phyloP scores from a whole-genome alignment of 2,888 invertebrate genomes.

The Oegoconia quadripuncta region DNA sequence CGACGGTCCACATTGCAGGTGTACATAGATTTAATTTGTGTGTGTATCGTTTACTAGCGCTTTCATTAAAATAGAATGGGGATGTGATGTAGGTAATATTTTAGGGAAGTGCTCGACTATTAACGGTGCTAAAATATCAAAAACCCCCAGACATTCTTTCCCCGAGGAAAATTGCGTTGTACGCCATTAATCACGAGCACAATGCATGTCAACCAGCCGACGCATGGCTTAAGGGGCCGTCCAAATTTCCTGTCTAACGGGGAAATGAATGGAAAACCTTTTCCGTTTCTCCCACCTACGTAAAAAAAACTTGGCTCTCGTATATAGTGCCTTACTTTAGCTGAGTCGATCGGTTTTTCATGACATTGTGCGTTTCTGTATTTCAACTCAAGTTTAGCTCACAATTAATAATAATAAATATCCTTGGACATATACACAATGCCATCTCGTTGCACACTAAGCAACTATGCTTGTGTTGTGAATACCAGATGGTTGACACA shows the following conservation, averaged over 20 bases:
- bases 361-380: too few relatives aligned
- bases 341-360: conserved; percentile 16
- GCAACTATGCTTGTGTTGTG: too few relatives aligned
- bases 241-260: conserved; percentile 65
- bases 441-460: too few relatives aligned
- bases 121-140: conserved; percentile 23
- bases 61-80: not conserved
- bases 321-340: conserved; percentile 17
- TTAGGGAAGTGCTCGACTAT: conserved; percentile 2
- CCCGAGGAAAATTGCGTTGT: conserved; percentile 63
- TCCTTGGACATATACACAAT: too few relatives aligned
- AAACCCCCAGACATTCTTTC: conserved; percentile 44
- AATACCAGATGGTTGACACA: too few relatives aligned
- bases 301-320: conserved; percentile 26
- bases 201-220: conserved; percentile 66
- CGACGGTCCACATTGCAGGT: too few relatives aligned
- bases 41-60: too few relatives aligned
- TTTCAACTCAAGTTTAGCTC: too few relatives aligned
- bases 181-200: conserved; percentile 71
- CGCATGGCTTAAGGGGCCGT: conserved; percentile 60
- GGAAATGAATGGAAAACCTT: conserved; percentile 66
- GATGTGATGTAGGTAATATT: not conserved
- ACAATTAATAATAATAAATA: too few relatives aligned
- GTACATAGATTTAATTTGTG: too few relatives aligned
- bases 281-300: conserved; percentile 24